phyloP scores from a whole-genome alignment of 2,797 vertebrate genomes.

The Diplodus sargus region DNA sequence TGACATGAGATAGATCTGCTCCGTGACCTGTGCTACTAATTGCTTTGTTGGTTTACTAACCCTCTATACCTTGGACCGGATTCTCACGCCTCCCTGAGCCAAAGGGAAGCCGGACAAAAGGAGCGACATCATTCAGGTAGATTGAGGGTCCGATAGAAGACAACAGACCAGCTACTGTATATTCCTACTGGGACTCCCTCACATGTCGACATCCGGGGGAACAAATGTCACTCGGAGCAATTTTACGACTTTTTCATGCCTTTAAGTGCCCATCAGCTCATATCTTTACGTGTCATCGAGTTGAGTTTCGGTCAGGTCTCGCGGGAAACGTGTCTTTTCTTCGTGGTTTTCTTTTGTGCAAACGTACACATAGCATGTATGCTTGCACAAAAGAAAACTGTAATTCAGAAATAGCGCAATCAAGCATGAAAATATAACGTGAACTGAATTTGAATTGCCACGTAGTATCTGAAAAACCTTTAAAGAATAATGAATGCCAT shows the following conservation, averaged over 20 bases:
- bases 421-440: neutral
- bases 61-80: conserved; percentile 34
- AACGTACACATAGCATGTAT: neutral
- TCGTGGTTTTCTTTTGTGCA: neutral
- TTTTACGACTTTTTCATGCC: neutral
- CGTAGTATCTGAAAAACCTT: too few species aligned
- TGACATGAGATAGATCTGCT: conserved; percentile 15
- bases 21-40: conserved; percentile 45
- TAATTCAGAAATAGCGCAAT: neutral
- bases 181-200: conserved; percentile 63
- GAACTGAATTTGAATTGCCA: neutral
- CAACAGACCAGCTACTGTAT: conserved; percentile 59
- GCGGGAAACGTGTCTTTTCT: neutral
- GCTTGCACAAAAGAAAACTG: neutral
- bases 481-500: neutral
- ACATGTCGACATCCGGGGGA: conserved; percentile 32
- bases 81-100: conserved; percentile 63
- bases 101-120: conserved; percentile 55
- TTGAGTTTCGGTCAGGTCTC: neutral
- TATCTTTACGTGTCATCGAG: conserved; percentile 31
- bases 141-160: conserved; percentile 52
- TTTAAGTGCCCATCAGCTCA: neutral
- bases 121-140: conserved; percentile 49
- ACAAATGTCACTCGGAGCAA: conserved; percentile 22
- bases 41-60: conserved; percentile 46